Evolutionary conservation across 2,113 vertebrate species (phyloP).

Genomic region (Neoarius graeffei): DNA sequence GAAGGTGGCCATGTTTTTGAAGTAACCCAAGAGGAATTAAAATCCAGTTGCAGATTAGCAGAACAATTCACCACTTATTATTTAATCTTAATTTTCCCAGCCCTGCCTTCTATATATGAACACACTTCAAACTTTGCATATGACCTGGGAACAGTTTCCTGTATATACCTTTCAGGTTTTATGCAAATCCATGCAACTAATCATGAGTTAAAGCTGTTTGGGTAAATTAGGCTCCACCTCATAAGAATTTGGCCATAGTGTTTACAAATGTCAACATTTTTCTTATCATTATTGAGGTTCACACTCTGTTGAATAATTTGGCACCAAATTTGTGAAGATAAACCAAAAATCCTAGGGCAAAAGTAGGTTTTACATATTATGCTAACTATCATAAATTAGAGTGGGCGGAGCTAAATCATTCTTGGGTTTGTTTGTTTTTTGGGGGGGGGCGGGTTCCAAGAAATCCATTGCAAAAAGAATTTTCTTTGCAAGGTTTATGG

Average conservation of each 20-base stretch:
- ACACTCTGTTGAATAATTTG: not conserved
- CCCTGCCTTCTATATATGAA: not conserved
- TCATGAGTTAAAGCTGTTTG: not conserved
- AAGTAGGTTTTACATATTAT: too few relatives aligned
- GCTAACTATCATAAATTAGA: not conserved
- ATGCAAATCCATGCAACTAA: not conserved
- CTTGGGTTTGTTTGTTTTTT: not conserved
- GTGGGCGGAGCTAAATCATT: not conserved
- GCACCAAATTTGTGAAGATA: not conserved
- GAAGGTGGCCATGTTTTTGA: not conserved
- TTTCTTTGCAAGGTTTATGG: not conserved
- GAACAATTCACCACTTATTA: not conserved
- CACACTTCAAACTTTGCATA: not conserved
- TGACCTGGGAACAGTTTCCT: not conserved
- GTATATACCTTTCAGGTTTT: not conserved
- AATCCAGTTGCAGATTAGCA: not conserved
- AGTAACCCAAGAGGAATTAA: not conserved
- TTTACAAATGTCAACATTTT: not conserved
- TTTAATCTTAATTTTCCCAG: not conserved
- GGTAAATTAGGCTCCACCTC: not conserved
- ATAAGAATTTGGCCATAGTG: not conserved
- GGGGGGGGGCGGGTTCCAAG: not conserved
- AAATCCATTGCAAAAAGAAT: not conserved
- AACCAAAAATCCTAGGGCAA: not conserved
- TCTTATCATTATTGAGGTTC: not conserved